Conservation (phyloP, 1,140 invertebrate genomes). For the Cydia splendana region DNA sequence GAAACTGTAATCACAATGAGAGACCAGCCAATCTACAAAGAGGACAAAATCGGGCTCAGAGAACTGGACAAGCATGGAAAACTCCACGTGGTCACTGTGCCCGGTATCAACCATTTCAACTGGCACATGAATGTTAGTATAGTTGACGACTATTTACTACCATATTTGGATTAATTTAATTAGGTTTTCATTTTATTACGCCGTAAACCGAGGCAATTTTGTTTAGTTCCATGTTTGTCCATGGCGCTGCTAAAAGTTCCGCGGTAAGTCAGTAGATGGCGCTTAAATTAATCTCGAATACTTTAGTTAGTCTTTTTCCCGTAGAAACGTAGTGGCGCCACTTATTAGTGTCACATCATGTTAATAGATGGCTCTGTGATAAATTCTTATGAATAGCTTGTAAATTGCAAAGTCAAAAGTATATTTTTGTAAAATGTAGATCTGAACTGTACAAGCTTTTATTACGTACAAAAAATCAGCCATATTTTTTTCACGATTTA, state of each 20-base stretch:
- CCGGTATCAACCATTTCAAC: slow-evolving; percentile 87
- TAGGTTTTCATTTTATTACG: slow-evolving; percentile 26
- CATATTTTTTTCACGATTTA: background rate
- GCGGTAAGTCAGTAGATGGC: background rate
- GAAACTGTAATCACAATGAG: slow-evolving; percentile 87
- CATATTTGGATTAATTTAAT: slow-evolving; percentile 85
- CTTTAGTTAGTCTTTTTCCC: background rate
- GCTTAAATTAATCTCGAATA: background rate
- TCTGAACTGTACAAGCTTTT: background rate
- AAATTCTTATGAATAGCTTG: background rate
- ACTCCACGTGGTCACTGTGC: slow-evolving; percentile 84
- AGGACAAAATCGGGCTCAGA: slow-evolving; percentile 89
- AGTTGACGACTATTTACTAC: slow-evolving; percentile 88
- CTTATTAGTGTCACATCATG: background rate
- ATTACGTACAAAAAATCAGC: slow-evolving; percentile 3
- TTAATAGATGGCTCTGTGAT: slow-evolving; percentile 8
- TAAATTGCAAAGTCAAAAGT: no score
- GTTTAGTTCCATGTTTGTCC: background rate
- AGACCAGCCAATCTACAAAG: slow-evolving; percentile 85
- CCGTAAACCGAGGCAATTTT: background rate
- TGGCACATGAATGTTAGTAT: slow-evolving; percentile 91
- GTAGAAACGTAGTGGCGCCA: background rate
- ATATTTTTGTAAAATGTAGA: background rate
- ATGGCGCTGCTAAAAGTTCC: background rate
- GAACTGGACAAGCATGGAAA: slow-evolving; percentile 84